Evolutionary conservation across 2,113 vertebrate genomes (phyloP), one percentile per base, ranked within the genome.

Genomic region (Leiothrix lutea): DNA sequence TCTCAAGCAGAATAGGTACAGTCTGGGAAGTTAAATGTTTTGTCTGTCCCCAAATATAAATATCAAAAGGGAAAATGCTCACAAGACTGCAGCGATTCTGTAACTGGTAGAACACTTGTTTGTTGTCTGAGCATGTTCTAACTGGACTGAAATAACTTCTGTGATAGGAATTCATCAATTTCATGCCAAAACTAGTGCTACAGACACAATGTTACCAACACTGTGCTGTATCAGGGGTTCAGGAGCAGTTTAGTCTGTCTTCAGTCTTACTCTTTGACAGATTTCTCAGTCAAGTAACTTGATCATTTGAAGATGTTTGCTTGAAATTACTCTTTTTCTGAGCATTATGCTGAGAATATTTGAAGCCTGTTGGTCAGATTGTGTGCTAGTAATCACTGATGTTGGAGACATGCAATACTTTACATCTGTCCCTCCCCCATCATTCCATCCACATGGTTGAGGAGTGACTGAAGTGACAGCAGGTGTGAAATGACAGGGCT

Each of bases 141-240:
- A 28, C 64, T 35, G 24, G 40, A 78, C 78, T 82, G 79, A 86
- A 90, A 66, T 77, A 88, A 66, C 33, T 88, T 77, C 50, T 80
- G 47, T 57, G 50, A 54, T 47, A 90, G 38, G 62, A 94, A 70
- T 90, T 83, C 16, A 66, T 86, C 38, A 3, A 24, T 88, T 90
- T 88, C 26, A 31, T 88, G 67, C 48, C 75, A 83, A 90, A 95
- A 80, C 42, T 72, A 90, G 54, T 80, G 50, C 79, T 88, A 40
- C 61, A 93, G 66, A 69, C 33, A 24, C 40, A 64, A 12, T 0
- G 33, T 93, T 75, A 83, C 42, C 29, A 72, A 77, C 8, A 5
- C 12, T 79, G 10, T 78, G 14, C 58, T 47, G 14, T 71, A n/a
- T 75, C 11, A 9, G 42, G 25, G 20, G 31, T 67, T 93, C 3